Evolutionary conservation across 2,797 vertebrate genomes (phyloP).

Genomic region (Picus viridis): DNA sequence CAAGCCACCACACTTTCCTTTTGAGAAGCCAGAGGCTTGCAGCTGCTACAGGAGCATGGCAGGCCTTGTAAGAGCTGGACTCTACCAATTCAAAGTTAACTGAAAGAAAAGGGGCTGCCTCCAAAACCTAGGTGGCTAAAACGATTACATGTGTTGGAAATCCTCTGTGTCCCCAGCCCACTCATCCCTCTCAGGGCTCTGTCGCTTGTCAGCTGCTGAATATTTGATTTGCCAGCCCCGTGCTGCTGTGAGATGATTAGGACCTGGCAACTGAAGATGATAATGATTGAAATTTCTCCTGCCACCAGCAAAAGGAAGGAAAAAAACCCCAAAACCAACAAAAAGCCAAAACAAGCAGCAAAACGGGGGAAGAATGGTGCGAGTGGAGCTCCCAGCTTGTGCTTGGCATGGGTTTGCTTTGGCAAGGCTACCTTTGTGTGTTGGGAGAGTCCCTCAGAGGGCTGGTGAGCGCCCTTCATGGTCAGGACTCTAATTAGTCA

Average conservation of each 20-base stretch:
- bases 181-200: background rate
- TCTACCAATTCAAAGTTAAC: background rate
- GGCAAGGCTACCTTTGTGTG: background rate
- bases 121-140: background rate
- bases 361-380: background rate
- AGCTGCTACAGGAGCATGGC: background rate
- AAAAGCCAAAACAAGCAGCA: background rate
- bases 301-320: background rate
- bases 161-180: rapidly evolving
- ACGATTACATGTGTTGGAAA: rapidly evolving
- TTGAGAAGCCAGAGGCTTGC: background rate
- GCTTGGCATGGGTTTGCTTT: background rate
- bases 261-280: background rate
- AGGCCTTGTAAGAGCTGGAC: background rate
- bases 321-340: too few relatives aligned
- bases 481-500: conserved; percentile 40
- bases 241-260: background rate
- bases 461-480: conserved; percentile 40
- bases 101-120: background rate
- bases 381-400: background rate
- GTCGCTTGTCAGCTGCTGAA: background rate
- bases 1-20: background rate
- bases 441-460: background rate
- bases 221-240: background rate
- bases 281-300: background rate